Evolutionary conservation across 1,140 invertebrate species (phyloP), one percentile per base, ranked within the genome.

Genomic region (Lordiphosa collinella): DNA sequence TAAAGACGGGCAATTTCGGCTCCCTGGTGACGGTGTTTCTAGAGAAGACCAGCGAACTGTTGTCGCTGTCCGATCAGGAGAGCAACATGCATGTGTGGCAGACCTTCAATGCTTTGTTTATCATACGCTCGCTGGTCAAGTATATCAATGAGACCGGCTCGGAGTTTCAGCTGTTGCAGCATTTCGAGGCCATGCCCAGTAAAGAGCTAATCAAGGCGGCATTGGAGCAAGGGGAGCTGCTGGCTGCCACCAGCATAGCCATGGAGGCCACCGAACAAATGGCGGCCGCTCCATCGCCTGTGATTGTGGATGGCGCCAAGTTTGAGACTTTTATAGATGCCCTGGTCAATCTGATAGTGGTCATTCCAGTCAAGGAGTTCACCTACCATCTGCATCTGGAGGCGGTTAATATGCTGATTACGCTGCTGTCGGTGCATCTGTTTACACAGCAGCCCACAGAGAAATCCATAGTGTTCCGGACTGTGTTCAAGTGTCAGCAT

Each of bases 11-110:
- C 14, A 99, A 99, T 89, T 93, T 98, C 68, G 93, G 94, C 14
- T 93, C 96, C 1, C 89, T 99, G 6, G 93, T 99, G 18, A 92
- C 94, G 58, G 94, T 97, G 9, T 96, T 97, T 87, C 90, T 97
- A 13, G 90, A 93, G 4, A 91, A 95, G 86, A 93, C 95, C 1
- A 92, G 91, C 1, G 95, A 97, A 78, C 90, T 99, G 51, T 91
- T 96, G 49, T 92, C 93, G 3, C 94, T 96, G 3, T 93, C 94
- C 10, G 94, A 95, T 82, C 95, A 94, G 89, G 94, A 97, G 88
- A 98, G 96, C 89, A 95, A 95, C 67, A 93, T 98, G 89, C 94
- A 97, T 70, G 94, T 95, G 40, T 99, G 97, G 96, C 97, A 99
- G 89, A 94, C 96, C 0, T 96, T 96, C 87, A 99, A 99, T 90